Base-by-base conservation (phyloP, 2,797 vertebrate species). In the Catamblyrhynchus diadema region DNA sequence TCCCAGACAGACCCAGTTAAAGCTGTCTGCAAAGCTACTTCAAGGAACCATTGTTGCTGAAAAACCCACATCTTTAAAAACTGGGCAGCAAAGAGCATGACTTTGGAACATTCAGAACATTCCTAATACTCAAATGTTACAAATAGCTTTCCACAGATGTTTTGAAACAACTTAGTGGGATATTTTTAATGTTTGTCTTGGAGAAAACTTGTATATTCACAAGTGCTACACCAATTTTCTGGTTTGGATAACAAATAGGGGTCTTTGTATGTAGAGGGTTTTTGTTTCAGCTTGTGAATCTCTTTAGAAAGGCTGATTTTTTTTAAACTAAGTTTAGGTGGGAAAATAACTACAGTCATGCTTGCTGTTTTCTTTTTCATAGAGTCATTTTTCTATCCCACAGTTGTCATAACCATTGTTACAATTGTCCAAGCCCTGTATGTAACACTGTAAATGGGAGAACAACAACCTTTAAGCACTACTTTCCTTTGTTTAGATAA, bases 221-320 rank as follows among this genome's bases (percentile, higher is more conserved):
- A 20, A 54, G 18, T 69, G 24, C 22, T 78, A 24, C 20, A 12
- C 4, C 56, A 42, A 2, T 61, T 81, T 83, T 70, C 71, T 89
- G 13, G 4, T 51, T 28, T n/a, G 30, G 17, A 10, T 81, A 67
- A 50, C 4, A 4, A 51, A 21, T 5, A 5, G 4, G 8, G 1
- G 6, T 64, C 18, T 75, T 61, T 28, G 4, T 11, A 12, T 25
- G 18, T 41, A 39, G 7, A 12, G 6, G 3, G 1, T 1, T 22
- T 64, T 73, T 27, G 5, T 37, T 80, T 77, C 32, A 41, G 39
- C 18, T 59, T 61, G 8, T 62, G n/a, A 9, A 62, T 81, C 12
- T 61, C 41, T 41, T 86, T 20, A 60, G 30, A 85, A 75, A 69
- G 6, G 24, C 24, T 60, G 4, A 1, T 28, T 41, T 51, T 51